These are phyloP conservation scores for Cryptus viduatorius DNA, from an alignment of 2,888 invertebrate genomes.

Conservation along the genomic window DNA sequence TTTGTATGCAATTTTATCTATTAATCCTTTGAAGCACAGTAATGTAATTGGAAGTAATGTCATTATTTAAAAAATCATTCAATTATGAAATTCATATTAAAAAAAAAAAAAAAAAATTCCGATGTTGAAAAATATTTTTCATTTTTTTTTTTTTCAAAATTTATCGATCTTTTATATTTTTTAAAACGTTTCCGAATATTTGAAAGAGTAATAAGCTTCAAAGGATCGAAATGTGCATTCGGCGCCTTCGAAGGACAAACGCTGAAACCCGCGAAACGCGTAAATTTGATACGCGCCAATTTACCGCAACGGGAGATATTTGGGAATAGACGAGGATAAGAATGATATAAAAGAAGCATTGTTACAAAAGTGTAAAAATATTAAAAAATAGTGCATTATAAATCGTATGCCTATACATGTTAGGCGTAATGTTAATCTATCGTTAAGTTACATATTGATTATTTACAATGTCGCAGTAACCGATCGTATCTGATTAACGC, in stretches of 20 bases:
- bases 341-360: constrained; percentile 70
- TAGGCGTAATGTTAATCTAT: constrained; percentile 66
- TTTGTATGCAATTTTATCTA: too few species aligned
- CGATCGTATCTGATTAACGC: constrained; percentile 53
- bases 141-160: neutral
- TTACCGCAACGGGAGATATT: neutral
- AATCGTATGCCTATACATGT: constrained; percentile 76
- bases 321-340: constrained; percentile 48
- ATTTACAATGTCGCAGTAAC: constrained; percentile 65
- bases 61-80: too few species aligned
- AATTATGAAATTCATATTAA: too few species aligned
- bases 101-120: too few species aligned
- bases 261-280: neutral
- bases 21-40: too few species aligned
- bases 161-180: neutral
- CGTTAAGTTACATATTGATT: constrained; percentile 63
- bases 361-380: constrained; percentile 80
- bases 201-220: neutral
- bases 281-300: neutral
- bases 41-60: too few species aligned
- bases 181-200: neutral
- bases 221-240: neutral
- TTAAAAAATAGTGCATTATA: constrained; percentile 79
- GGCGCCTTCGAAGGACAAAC: neutral
- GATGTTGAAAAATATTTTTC: neutral